Evolutionary conservation across 2,113 vertebrate species (phyloP).

Genomic region (Semicossyphus pulcher): DNA sequence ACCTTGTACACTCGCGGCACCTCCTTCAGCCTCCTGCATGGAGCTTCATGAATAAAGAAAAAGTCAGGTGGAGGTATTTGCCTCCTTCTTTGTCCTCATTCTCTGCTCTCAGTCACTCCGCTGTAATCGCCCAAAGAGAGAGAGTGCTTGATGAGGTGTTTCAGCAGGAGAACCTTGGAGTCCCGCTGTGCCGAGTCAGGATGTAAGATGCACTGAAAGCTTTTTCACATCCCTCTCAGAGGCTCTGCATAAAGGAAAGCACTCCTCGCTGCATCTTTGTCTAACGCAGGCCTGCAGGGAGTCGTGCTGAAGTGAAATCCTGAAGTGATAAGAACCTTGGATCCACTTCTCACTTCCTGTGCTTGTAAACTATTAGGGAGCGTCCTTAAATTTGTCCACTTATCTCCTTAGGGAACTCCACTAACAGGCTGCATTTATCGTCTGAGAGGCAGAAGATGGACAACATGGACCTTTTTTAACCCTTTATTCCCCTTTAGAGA

Average conservation of each 20-base stretch:
- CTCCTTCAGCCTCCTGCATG: constrained; percentile 2
- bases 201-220: constrained; percentile 27
- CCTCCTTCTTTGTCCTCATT: constrained; percentile 15
- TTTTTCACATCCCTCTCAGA: constrained; percentile 47
- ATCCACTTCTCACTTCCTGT: constrained; percentile 56
- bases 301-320: constrained; percentile 22
- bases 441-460: neutral
- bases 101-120: constrained; percentile 6
- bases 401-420: constrained; percentile 32
- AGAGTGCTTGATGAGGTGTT: constrained; percentile 35
- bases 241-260: constrained; percentile 4
- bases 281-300: constrained; percentile 34
- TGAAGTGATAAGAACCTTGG: constrained; percentile 26
- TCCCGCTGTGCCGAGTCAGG: constrained; percentile 12
- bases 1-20: constrained; percentile 7
- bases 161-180: neutral
- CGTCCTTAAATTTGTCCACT: constrained; percentile 38
- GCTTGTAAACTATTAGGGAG: constrained; percentile 15
- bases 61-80: constrained; percentile 3
- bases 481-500: too few species aligned
- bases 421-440: constrained; percentile 39
- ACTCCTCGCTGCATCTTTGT: constrained; percentile 4
- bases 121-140: constrained; percentile 31
- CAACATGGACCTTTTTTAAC: too few species aligned
- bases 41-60: constrained; percentile 42